Percentiles rank a stretch among this genome's conserved stretches.
Conservation (phyloP, 1,140 invertebrate species). For the Sipha flava region DNA sequence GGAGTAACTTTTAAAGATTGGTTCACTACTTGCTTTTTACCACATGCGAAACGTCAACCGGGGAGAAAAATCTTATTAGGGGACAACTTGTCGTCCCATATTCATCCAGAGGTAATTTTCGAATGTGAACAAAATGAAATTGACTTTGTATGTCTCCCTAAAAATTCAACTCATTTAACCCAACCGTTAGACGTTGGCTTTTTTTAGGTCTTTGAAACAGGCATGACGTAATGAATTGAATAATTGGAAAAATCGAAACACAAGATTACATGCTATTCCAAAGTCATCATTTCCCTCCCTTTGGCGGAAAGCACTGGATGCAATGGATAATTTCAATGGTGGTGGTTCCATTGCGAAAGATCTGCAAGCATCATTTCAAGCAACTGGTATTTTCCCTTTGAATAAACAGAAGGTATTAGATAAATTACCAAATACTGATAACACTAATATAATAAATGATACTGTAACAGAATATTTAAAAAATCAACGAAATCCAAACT, state of each 20-base stretch:
- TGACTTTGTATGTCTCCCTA: slow-evolving; percentile 43
- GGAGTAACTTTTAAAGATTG: background rate
- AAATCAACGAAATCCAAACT: background rate
- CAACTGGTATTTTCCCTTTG: background rate
- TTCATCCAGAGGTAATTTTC: background rate
- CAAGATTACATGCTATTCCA: background rate
- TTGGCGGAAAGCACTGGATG: background rate
- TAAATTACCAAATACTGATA: background rate
- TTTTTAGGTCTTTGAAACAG: slow-evolving; percentile 42
- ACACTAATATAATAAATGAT: background rate
- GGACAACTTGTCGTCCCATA: background rate
- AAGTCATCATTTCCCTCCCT: background rate
- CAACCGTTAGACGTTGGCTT: slow-evolving; percentile 44
- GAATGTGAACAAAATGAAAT: slow-evolving; percentile 40
- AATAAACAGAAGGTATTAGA: background rate
- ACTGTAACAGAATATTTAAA: background rate
- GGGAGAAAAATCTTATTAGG: background rate
- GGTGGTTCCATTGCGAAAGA: background rate
- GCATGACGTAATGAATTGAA: slow-evolving; percentile 41
- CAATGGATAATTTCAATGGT: background rate
- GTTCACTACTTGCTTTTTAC: background rate
- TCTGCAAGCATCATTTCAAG: background rate
- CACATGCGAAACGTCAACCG: background rate
- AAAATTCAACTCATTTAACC: slow-evolving; percentile 45
- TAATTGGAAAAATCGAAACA: slow-evolving; percentile 34